Base-by-base conservation (phyloP, 2,888 invertebrate species). In the Dryadula phaetusa region DNA sequence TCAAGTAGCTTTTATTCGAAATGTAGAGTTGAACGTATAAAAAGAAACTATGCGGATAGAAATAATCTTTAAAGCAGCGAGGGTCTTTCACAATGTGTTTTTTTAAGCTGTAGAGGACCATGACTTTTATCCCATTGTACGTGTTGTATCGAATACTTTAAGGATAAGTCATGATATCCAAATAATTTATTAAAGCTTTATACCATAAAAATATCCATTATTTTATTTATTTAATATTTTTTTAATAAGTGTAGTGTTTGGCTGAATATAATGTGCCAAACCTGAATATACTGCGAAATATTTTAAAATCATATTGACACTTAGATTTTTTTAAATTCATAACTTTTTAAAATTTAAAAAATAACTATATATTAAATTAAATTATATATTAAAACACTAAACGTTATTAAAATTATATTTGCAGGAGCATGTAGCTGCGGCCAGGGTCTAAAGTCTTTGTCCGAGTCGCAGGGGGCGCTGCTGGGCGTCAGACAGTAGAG, bases 391-490 rank as follows among this genome's bases (percentile, higher is more conserved):
- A n/a, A n/a, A n/a, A n/a, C n/a, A n/a, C n/a, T n/a, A n/a, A n/a
- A n/a, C n/a, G n/a, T n/a, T n/a, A n/a, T 6, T 12, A 34, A 40
- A 22, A 40, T 22, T 0, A 37, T 56, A 40, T 22, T 22, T n/a
- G 16, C 40, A 40, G 40, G 22, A 22, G 4, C 7, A 54, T 7
- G 4, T 62, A 61, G 58, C 58, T 64, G 61, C 53, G 64, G 62
- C 69, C 63, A 67, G 62, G 52, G 64, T 58, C 64, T 62, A 54
- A 18, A 44, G 60, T 44, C 28, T 44, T 32, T 60, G 49, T 60
- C 47, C 60, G 40, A 16, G 61, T 69, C 72, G 72, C 72, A 82
- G 83, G 82, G 84, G 82, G 82, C 83, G 85, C 81, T 72, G 72
- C 74, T 74, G 69, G 72, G 70, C 74, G 71, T 62, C 73, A 5